Evolutionary conservation across 2,113 vertebrate species (phyloP), one percentile per base, ranked within the genome.

Genomic region (Lepus europaeus): DNA sequence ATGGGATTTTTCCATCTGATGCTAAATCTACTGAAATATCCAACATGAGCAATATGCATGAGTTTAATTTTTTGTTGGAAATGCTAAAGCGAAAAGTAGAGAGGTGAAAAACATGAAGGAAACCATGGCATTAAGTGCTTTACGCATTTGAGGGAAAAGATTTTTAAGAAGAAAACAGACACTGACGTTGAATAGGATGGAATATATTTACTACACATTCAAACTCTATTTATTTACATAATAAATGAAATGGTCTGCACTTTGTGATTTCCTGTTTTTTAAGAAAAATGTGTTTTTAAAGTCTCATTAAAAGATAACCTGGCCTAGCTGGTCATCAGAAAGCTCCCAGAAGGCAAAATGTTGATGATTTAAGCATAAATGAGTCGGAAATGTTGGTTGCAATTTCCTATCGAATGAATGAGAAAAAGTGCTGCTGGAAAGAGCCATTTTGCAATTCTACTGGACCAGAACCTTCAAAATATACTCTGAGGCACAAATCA

Each of bases 401-500:
- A 96, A 95, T 96, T 97, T 96, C 29, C n/a, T 95, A 94, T 93
- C 68, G 87, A 84, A 96, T 83, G 94, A 97, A 90, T 90, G 90
- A 64, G 90, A 13, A 78, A 95, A 95, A 89, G 6, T 53, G 94
- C 92, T 93, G 56, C 68, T 89, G 89, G 96, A 70, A 95, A 97
- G 97, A 96, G 29, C 83, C 53, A 96, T 94, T 96, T 96, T 95
- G 79, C 86, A 95, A 90, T 93, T 90, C 95, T 96, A 81, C 95
- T 95, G 97, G 92, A 95, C 90, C 96, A 88, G 90, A 97, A 97
- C 97, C 66, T 92, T 77, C 86, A 63, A 90, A 96, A 96, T 88
- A 70, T 36, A 59, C 76, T 95, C 51, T 45, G 27, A 95, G 97
- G 88, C 73, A 95, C 92, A 96, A 81, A 89, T 91, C 70, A 93